Conservation (phyloP, 2,797 vertebrate species). For the Coranthus polyacanthus region DNA sequence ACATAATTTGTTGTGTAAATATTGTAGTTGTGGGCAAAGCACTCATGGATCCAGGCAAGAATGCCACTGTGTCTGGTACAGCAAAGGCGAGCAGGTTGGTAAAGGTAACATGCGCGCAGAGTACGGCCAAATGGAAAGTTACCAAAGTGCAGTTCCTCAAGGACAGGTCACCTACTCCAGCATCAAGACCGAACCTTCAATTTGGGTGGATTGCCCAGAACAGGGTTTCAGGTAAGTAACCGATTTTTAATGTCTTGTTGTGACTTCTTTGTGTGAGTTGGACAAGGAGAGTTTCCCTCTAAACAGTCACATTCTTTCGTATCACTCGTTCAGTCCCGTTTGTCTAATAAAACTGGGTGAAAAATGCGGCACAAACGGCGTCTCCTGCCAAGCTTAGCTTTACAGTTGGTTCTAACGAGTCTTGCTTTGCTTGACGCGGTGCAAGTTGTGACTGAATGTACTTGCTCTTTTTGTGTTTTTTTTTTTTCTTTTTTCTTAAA, state of each 20-base stretch:
- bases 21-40: conserved; percentile 58
- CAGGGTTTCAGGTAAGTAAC: conserved; percentile 73
- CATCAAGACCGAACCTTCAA: conserved; percentile 71
- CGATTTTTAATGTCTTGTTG: not conserved
- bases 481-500: too few relatives aligned
- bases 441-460: too few relatives aligned
- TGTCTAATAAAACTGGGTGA: not conserved
- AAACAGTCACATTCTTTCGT: not conserved
- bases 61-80: conserved; percentile 69
- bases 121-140: conserved; percentile 75
- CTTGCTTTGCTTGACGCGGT: too few relatives aligned
- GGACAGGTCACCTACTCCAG: conserved; percentile 52
- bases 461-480: too few relatives aligned
- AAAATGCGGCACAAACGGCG: too few relatives aligned
- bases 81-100: conserved; percentile 42
- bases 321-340: not conserved
- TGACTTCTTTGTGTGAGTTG: not conserved
- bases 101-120: conserved; percentile 38
- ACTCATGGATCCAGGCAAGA: conserved; percentile 47
- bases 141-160: conserved; percentile 60
- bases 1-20: conserved; percentile 63
- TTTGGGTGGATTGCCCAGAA: conserved; percentile 69
- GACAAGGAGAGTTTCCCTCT: not conserved
- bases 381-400: too few relatives aligned
- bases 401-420: too few relatives aligned